Percentiles rank a stretch among this genome's conserved stretches.
phyloP scores from a whole-genome alignment of 2,888 invertebrate species.

The Plebejus argus region DNA sequence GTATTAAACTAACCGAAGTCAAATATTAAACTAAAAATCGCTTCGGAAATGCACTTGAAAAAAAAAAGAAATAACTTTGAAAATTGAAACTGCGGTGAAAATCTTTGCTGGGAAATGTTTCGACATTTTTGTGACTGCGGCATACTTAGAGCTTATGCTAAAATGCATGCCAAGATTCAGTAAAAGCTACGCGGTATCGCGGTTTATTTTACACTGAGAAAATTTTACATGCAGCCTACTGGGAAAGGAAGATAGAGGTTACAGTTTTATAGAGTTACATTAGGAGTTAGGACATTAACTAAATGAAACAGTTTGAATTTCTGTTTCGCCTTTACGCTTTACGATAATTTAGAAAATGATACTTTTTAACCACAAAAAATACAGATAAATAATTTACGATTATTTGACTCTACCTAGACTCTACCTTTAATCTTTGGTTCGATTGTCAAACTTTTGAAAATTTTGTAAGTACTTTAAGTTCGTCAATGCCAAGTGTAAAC shows the following conservation, averaged over 20 bases:
- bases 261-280: background rate
- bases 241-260: background rate
- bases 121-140: conserved; percentile 13
- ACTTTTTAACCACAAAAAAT: too few species aligned
- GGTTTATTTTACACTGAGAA: background rate
- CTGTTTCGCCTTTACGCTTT: too few species aligned
- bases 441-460: too few species aligned
- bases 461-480: too few species aligned
- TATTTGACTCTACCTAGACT: too few species aligned
- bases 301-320: too few species aligned
- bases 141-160: conserved; percentile 2
- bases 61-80: conserved; percentile 5
- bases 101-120: conserved; percentile 18
- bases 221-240: background rate
- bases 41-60: background rate
- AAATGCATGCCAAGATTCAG: conserved; percentile 6
- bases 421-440: too few species aligned
- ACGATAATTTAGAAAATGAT: too few species aligned
- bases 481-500: background rate
- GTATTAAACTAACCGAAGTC: conserved; percentile 1
- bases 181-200: background rate
- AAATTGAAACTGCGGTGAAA: conserved; percentile 16
- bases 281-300: background rate
- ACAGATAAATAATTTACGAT: too few species aligned
- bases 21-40: background rate